These are phyloP conservation scores for Tridacna gigas DNA, from an alignment of 2,888 invertebrate species.

Conservation along the genomic window DNA sequence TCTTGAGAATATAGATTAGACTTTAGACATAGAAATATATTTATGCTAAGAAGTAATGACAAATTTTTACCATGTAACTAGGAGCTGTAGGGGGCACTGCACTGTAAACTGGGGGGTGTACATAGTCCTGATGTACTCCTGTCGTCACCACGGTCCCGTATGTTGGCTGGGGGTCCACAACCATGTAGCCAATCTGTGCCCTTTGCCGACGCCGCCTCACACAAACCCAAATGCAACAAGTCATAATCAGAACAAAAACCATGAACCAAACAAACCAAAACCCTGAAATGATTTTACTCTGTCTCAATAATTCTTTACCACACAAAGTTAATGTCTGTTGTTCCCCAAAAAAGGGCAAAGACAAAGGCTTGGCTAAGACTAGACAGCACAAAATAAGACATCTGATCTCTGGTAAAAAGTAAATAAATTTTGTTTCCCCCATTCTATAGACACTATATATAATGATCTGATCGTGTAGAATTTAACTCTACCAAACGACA, in stretches of 20 bases:
- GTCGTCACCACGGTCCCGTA: conserved; percentile 65
- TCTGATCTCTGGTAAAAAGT: no score
- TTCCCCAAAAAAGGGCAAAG: no score
- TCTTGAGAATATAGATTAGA: no score
- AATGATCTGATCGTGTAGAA: no score
- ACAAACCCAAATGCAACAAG: conserved; percentile 67
- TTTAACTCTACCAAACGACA: no score
- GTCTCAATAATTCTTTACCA: not conserved
- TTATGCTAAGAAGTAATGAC: no score
- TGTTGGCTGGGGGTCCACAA: conserved; percentile 53
- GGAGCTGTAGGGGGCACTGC: conserved; percentile 57
- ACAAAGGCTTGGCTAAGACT: no score
- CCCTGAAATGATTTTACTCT: conserved; percentile 63
- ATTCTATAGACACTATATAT: no score
- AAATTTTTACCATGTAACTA: conserved; percentile 51
- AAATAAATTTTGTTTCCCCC: no score
- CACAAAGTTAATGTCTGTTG: no score
- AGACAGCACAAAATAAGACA: no score
- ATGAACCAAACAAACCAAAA: conserved; percentile 74
- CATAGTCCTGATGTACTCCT: not conserved
- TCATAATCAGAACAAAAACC: conserved; percentile 62
- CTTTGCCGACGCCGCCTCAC: conserved; percentile 59
- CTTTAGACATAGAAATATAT: no score
- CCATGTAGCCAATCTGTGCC: conserved; percentile 62
- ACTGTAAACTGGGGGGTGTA: conserved; percentile 19